These are phyloP conservation scores for Vulpes vulpes DNA, from an alignment of 2,113 vertebrate species.

Conservation along the genomic window DNA sequence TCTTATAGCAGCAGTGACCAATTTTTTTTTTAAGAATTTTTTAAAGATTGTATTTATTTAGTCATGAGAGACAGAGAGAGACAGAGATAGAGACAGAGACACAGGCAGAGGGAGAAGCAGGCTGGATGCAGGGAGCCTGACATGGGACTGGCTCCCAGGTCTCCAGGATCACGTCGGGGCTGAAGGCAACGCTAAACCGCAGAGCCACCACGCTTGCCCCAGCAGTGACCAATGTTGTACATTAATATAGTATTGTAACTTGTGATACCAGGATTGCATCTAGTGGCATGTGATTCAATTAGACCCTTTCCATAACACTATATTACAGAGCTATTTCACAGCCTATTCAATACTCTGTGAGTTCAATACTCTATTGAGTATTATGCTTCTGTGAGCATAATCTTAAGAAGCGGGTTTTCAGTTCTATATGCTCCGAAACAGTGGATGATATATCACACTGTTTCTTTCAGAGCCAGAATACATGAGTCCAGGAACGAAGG, in stretches of 20 bases:
- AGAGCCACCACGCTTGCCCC: too few relatives aligned
- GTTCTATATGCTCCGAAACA: background rate
- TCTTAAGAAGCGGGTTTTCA: background rate
- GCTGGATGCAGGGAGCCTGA: too few relatives aligned
- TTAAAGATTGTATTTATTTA: too few relatives aligned
- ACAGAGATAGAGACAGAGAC: too few relatives aligned
- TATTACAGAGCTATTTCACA: background rate
- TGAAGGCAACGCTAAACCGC: too few relatives aligned
- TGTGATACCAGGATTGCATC: background rate
- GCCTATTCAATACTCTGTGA: background rate
- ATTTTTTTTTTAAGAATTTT: background rate
- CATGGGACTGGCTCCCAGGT: too few relatives aligned
- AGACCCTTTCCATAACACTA: background rate
- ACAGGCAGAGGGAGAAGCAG: too few relatives aligned
- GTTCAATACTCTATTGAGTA: background rate
- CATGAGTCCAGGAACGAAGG: background rate
- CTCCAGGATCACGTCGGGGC: too few relatives aligned
- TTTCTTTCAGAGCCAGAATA: background rate
- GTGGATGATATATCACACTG: background rate
- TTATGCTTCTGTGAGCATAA: background rate
- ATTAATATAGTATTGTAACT: background rate
- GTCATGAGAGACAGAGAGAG: too few relatives aligned
- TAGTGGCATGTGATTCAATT: background rate
- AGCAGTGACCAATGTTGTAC: background rate
- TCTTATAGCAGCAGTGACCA: background rate